Conservation (phyloP, 2,113 vertebrate genomes). For the Carassius carassius region DNA sequence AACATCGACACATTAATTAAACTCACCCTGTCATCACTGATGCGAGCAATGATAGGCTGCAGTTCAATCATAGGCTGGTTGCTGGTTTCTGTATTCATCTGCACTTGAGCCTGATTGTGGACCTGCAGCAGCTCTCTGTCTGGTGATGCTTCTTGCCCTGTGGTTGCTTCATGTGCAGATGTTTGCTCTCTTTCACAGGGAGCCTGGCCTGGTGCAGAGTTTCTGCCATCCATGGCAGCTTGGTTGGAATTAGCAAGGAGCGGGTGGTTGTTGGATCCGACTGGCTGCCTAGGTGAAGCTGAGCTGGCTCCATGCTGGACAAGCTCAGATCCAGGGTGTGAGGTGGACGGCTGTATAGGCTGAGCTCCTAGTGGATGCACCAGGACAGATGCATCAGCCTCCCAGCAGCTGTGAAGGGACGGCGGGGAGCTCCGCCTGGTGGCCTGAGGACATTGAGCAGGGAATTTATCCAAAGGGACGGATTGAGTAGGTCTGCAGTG, state of each 20-base stretch:
- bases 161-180: not conserved
- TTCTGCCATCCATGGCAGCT: not conserved
- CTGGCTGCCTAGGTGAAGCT: not conserved
- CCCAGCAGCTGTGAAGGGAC: slow-evolving; percentile 66
- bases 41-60: not conserved
- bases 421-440: slow-evolving; percentile 61
- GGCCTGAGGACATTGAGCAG: slow-evolving; percentile 63
- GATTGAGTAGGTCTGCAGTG: slow-evolving; percentile 72
- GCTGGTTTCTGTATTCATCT: slow-evolving; percentile 20
- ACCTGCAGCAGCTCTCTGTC: not conserved
- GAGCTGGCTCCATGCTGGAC: not conserved
- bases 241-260: not conserved
- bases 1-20: too few relatives aligned
- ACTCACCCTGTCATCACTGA: slow-evolving; percentile 21
- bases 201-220: not conserved
- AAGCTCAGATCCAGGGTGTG: slow-evolving; percentile 4
- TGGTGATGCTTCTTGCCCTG: not conserved
- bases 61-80: not conserved
- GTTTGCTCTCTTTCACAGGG: not conserved
- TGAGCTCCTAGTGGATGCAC: slow-evolving; percentile 56
- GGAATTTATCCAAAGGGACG: slow-evolving; percentile 69
- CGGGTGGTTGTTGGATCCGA: not conserved
- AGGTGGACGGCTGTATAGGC: slow-evolving; percentile 25
- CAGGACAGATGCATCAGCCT: slow-evolving; percentile 51
- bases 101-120: slow-evolving; percentile 9